Evolutionary conservation across 2,888 invertebrate genomes (phyloP).

Genomic region (Venusia cambrica): DNA sequence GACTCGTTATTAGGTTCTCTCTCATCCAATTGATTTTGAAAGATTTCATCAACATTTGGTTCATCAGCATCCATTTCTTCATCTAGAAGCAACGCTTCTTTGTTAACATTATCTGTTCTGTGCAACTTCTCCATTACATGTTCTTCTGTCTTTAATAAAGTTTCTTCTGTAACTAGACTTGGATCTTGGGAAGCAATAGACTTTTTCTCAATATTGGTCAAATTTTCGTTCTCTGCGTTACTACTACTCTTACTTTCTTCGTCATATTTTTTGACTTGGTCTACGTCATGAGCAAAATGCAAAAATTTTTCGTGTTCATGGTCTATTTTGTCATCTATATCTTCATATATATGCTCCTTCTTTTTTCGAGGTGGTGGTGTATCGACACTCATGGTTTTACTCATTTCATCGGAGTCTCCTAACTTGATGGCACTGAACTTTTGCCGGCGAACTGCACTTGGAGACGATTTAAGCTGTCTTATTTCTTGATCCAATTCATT

Average conservation of each 20-base stretch:
- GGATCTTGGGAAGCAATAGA: constrained; percentile 73
- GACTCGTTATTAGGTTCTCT: constrained; percentile 55
- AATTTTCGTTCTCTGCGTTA: constrained; percentile 71
- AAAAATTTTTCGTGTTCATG: constrained; percentile 61
- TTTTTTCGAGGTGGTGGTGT: constrained; percentile 73
- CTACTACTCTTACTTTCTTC: constrained; percentile 50
- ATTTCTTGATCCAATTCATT: constrained; percentile 82
- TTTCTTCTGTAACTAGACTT: constrained; percentile 65
- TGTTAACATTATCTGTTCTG: constrained; percentile 52
- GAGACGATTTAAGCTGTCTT: constrained; percentile 81
- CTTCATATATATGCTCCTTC: constrained; percentile 84
- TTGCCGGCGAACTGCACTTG: constrained; percentile 79
- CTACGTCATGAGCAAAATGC: constrained; percentile 70
- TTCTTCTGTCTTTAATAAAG: constrained; percentile 56
- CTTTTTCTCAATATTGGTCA: constrained; percentile 55
- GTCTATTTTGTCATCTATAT: constrained; percentile 74
- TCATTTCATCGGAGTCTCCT: constrained; percentile 76
- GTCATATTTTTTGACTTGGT: constrained; percentile 46
- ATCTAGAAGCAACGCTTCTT: constrained; percentile 60
- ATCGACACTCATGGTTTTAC: constrained; percentile 66
- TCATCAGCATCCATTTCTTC: constrained; percentile 68
- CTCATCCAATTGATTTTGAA: constrained; percentile 66
- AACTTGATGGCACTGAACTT: constrained; percentile 74
- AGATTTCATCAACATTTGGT: constrained; percentile 68
- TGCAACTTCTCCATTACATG: constrained; percentile 72